phyloP scores from a whole-genome alignment of 1,140 invertebrate species.

The Euschistus heros region DNA sequence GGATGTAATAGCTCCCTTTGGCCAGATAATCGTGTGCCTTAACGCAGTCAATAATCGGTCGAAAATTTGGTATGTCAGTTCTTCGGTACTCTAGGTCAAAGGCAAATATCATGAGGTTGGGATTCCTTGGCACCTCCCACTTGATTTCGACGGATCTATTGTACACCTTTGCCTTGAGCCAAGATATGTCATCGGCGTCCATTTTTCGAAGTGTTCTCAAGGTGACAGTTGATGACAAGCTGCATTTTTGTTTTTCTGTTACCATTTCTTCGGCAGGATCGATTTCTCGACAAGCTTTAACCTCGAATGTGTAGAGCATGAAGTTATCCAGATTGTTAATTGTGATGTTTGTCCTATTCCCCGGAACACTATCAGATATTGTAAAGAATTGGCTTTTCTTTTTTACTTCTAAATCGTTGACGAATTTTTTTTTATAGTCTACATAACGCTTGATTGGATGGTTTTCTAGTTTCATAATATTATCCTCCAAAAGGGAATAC shows the following conservation, averaged over 20 bases:
- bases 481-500: not conserved
- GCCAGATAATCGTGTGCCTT: not conserved
- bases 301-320: constrained; percentile 53
- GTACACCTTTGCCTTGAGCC: constrained; percentile 1
- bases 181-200: constrained; percentile 26
- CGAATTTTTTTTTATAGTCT: not conserved
- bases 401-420: not conserved
- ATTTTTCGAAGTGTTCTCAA: constrained; percentile 25
- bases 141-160: constrained; percentile 28
- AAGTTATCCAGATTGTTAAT: constrained; percentile 48
- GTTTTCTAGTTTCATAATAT: not conserved
- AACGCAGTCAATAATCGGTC: constrained; percentile 33
- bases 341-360: constrained; percentile 2
- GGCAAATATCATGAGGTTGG: constrained; percentile 74
- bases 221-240: constrained; percentile 27
- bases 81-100: constrained; percentile 54
- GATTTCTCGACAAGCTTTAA: constrained; percentile 58
- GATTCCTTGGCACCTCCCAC: constrained; percentile 45
- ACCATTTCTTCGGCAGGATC: constrained; percentile 29
- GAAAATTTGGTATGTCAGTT: constrained; percentile 21
- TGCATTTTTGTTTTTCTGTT: constrained; percentile 24
- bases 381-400: not conserved
- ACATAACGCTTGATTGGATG: not conserved
- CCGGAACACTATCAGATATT: not conserved
- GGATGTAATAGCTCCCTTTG: not conserved